Conservation (phyloP, 2,888 invertebrate genomes). For the Drosophila borealis region DNA sequence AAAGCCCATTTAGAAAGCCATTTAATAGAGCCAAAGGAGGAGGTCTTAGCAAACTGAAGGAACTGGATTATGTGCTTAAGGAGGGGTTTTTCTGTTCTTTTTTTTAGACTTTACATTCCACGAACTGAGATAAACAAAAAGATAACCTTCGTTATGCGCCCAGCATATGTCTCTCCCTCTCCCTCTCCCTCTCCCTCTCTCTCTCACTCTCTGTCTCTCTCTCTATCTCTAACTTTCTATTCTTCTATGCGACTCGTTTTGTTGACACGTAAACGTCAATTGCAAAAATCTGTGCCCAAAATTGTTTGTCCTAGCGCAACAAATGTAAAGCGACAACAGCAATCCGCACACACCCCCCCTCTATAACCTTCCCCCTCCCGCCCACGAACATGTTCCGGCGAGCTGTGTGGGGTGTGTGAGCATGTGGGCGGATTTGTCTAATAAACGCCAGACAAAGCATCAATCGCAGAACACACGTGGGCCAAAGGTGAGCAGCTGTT, state of each 20-base stretch:
- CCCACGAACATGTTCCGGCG: too few species aligned
- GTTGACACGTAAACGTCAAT: slow-evolving; percentile 76
- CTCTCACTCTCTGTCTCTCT: not conserved
- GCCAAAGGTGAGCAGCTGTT: slow-evolving; percentile 59
- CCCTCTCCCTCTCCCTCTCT: not conserved
- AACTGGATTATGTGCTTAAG: not conserved
- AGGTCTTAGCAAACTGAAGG: not conserved
- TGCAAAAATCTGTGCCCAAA: slow-evolving; percentile 56
- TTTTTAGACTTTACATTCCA: not conserved
- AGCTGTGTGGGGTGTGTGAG: slow-evolving; percentile 35
- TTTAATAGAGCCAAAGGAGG: not conserved
- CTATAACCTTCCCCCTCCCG: not conserved
- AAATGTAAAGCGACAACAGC: slow-evolving; percentile 73
- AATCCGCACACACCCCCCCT: slow-evolving; percentile 8
- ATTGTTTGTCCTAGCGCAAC: slow-evolving; percentile 70
- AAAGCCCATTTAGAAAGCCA: too few species aligned
- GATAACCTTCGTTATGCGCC: not conserved
- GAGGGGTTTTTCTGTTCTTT: not conserved
- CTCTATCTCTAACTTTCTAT: not conserved
- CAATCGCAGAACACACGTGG: slow-evolving; percentile 64
- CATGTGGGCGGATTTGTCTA: slow-evolving; percentile 69
- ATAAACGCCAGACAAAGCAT: slow-evolving; percentile 70
- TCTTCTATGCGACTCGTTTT: slow-evolving; percentile 17
- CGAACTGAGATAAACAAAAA: slow-evolving; percentile 26
- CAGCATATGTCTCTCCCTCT: too few species aligned